Evolutionary conservation across 2,888 invertebrate species (phyloP), one percentile per base, ranked within the genome.

Genomic region (Dorcus parallelipipedus): DNA sequence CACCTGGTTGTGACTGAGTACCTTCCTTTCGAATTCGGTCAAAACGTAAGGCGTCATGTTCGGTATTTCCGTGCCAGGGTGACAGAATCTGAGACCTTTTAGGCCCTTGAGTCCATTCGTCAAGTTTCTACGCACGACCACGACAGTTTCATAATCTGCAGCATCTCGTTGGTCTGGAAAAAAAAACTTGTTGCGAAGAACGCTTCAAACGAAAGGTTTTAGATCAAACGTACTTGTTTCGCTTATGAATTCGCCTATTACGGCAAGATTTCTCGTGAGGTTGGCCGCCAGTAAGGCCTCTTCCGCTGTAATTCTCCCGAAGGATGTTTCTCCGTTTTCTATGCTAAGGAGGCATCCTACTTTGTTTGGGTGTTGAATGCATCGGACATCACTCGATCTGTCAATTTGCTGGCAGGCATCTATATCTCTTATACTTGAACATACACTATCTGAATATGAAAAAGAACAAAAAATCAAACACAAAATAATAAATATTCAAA

Each of bases 291-390:
- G 72, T 1, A 87, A 70, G 4, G 84, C 79, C 67, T 86, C 86
- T 69, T 88, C 88, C 2, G 86, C 83, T 0, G 80, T 78, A 69
- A 88, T 83, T 41, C 83, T 73, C 0, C 84, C 86, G 56, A 88
- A 79, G 64, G 87, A 84, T 0, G 82, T 85, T 23, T 79, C 70
- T 0, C 81, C 82, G 3, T 78, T 73, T 0, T 79, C 75, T 48
- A 88, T 69, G 63, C 80, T 81, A 7, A 85, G 68, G 0, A 86
- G 82, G 69, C 89, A 88, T 67, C 87, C 85, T 10, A 52, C 52
- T 23, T 59, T 55, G 23, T 59, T 52, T 5, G 10, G 42, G 17
- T 51, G 10, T 26, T 38, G 40, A 9, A 47, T 57, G 49, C 72
- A 73, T 20, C 60, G 60, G 40, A 68, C 63, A 9, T 62, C 60